Evolutionary conservation across 2,113 vertebrate species (phyloP).

Genomic region (Sylvilagus bachmani): DNA sequence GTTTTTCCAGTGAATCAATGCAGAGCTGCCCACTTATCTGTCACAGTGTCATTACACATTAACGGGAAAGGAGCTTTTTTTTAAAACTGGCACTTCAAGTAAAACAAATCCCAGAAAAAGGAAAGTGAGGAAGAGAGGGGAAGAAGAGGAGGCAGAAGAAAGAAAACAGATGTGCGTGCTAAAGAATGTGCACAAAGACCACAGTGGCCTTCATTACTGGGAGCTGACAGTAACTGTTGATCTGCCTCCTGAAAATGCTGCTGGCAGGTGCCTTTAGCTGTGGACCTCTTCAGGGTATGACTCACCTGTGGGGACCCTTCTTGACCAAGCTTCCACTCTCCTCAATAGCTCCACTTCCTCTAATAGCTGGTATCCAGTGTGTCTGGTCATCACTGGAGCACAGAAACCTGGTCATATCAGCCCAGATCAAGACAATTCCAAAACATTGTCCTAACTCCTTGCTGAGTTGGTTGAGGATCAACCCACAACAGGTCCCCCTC

Average conservation of each 20-base stretch:
- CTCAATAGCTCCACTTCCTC: not conserved
- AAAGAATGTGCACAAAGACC: fast-evolving
- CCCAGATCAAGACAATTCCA: too few relatives aligned
- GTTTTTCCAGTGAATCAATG: not conserved
- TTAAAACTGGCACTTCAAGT: not conserved
- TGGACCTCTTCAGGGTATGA: not conserved
- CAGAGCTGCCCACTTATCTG: conserved; percentile 9
- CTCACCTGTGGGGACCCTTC: not conserved
- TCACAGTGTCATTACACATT: conserved; percentile 31
- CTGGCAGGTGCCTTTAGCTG: not conserved
- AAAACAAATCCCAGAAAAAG: too few relatives aligned
- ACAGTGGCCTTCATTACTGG: not conserved
- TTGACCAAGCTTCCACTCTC: not conserved
- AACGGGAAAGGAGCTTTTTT: not conserved
- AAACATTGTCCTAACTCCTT: not conserved
- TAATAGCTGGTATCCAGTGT: not conserved
- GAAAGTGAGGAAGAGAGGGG: not conserved
- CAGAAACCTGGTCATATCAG: not conserved
- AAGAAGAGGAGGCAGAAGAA: not conserved
- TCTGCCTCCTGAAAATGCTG: not conserved
- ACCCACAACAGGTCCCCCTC: fast-evolving
- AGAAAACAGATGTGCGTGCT: not conserved
- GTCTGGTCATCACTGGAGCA: not conserved
- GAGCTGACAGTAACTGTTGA: too few relatives aligned
- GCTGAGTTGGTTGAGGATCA: not conserved